Base-by-base conservation (phyloP, 1,140 invertebrate species). In the Scaptomyza montana region DNA sequence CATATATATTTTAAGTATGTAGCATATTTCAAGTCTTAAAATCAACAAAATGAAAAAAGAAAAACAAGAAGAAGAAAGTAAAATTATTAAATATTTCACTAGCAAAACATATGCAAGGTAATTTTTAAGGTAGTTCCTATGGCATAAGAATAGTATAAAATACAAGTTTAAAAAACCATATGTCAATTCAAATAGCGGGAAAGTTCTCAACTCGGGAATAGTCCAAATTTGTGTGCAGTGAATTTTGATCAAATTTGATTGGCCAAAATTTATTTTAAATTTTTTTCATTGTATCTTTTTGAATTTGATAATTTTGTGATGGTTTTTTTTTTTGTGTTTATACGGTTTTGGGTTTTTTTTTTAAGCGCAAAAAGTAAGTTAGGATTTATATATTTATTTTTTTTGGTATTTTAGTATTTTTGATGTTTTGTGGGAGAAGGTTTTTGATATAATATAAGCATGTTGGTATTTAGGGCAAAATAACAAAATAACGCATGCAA, bases 321-420 rank as follows among this genome's bases (percentile, higher is more conserved):
- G 30, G 59, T 5, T 49, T 39, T 60, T 49, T 8, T 9, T 36
- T 30, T 49, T 25, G 25, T 60, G 36, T 30, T 54, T 55, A 68
- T 55, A 55, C 51, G 50, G 13, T 45, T 65, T 64, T 64, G 6
- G 33, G 51, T 36, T 67, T 45, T 61, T 46, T 72, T 62, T 69
- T 67, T 77, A 85, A 85, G 77, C 80, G 77, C 73, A 77, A 85
- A 68, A 65, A 50, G 50, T 77, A 70, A 73, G 13, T 46, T 49
- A 61, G 59, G 60, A 49, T 59, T 57, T 10, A 49, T 54, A 36
- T 62, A 9, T 69, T 56, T 56, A 13, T 67, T 66, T 59, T 13
- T 71, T 53, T 33, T 33, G 16, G 16, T 49, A n/a, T 45, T 51
- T 68, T n/a, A 2, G 21, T 56, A 33, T 65, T 47, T 64, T 55